Percentiles rank a stretch among this genome's conserved stretches.
Evolutionary conservation across 2,113 vertebrate species (phyloP).

Genomic region (Xerus inauris): DNA sequence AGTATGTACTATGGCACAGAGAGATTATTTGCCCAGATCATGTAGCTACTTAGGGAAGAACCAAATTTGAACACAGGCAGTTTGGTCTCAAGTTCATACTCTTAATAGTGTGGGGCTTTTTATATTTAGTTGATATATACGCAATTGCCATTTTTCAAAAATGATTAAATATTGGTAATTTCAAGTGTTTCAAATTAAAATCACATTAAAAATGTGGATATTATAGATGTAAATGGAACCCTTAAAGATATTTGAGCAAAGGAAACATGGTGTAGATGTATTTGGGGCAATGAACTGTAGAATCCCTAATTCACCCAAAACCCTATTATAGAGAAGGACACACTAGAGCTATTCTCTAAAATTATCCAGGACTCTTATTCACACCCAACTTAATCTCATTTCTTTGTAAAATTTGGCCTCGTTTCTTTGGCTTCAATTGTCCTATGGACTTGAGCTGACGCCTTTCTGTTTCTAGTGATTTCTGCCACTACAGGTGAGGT

Average conservation of each 20-base stretch:
- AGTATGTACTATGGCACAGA: background rate
- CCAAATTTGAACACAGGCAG: background rate
- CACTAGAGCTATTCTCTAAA: background rate
- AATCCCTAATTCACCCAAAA: background rate
- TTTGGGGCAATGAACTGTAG: background rate
- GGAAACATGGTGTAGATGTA: constrained; percentile 1
- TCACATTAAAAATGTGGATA: background rate
- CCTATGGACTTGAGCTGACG: background rate
- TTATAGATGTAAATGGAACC: background rate
- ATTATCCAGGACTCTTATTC: background rate
- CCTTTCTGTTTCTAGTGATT: background rate
- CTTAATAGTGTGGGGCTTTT: background rate
- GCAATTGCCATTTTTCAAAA: background rate
- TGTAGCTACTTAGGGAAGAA: background rate
- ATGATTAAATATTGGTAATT: background rate
- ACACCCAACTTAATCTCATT: background rate
- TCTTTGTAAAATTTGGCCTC: too few species aligned
- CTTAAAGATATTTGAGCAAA: background rate
- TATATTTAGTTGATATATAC: background rate
- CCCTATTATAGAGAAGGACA: background rate
- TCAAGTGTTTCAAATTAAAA: background rate
- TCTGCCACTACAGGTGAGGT: background rate
- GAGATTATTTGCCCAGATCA: background rate
- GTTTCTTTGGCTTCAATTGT: background rate
- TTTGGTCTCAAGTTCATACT: background rate